These are phyloP conservation scores for Lontra canadensis DNA, from an alignment of 2,113 vertebrate species.

Conservation along the genomic window DNA sequence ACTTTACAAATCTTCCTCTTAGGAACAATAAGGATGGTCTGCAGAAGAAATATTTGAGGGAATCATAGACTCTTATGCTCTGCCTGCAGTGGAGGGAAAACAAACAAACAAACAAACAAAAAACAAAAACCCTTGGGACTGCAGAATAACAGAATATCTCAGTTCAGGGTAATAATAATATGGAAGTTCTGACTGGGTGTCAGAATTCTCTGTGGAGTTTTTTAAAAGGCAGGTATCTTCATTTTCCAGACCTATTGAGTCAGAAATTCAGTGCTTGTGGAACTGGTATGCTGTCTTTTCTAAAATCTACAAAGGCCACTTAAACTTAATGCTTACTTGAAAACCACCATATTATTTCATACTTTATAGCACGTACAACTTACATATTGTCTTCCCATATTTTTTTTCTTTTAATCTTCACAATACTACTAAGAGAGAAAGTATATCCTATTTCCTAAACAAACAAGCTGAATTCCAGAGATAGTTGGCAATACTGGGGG, in stretches of 20 bases:
- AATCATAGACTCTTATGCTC: background rate
- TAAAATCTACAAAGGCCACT: background rate
- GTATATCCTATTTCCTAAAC: background rate
- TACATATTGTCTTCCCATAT: background rate
- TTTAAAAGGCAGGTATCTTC: background rate
- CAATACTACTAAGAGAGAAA: background rate
- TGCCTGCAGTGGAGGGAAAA: background rate
- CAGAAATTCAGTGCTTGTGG: background rate
- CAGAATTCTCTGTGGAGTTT: background rate
- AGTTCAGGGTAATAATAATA: background rate
- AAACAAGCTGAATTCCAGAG: background rate
- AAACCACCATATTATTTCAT: background rate
- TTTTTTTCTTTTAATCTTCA: background rate
- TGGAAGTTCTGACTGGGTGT: background rate
- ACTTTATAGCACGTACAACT: background rate
- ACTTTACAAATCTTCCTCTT: background rate
- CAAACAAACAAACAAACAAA: no score
- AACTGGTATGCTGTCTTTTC: background rate
- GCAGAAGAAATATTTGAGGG: background rate
- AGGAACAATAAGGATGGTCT: background rate
- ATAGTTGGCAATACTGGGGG: background rate
- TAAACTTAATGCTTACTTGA: background rate
- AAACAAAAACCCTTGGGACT: background rate
- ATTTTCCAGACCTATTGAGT: background rate
- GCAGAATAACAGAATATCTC: background rate